Percentiles rank a stretch among this genome's conserved stretches.
phyloP scores from a whole-genome alignment of 2,888 invertebrate genomes.

The Nemoura dubitans region DNA sequence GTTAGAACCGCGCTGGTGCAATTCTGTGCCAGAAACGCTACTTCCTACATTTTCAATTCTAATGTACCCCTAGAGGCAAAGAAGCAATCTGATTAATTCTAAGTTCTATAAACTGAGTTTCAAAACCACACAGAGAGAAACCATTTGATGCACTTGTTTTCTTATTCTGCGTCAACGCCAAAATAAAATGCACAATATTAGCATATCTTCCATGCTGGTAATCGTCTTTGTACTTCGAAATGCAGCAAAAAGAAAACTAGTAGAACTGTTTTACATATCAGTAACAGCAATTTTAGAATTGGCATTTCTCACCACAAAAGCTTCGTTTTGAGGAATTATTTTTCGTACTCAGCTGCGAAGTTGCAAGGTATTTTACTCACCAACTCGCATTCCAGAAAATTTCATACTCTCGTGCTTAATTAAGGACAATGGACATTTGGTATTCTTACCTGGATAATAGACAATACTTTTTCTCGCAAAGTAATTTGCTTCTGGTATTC shows the following conservation, averaged over 20 bases:
- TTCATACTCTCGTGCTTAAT: no score
- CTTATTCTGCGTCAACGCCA: not conserved
- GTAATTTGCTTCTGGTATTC: slow-evolving; percentile 56
- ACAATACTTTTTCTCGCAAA: slow-evolving; percentile 54
- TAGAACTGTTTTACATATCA: not conserved
- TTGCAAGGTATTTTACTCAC: no score
- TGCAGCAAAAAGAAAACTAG: not conserved
- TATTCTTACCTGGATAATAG: slow-evolving; percentile 56
- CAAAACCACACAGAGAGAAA: slow-evolving; percentile 15
- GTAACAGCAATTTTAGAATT: not conserved
- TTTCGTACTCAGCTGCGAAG: no score
- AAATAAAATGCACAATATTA: slow-evolving; percentile 7
- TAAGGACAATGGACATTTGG: no score
- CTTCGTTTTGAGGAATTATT: no score
- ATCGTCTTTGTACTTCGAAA: not conserved
- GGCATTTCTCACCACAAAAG: not conserved
- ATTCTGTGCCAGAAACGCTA: not conserved
- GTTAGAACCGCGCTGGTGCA: not conserved
- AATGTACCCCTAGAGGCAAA: slow-evolving; percentile 29
- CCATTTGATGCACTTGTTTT: slow-evolving; percentile 7
- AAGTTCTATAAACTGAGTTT: slow-evolving; percentile 27
- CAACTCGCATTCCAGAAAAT: no score
- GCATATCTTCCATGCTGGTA: not conserved
- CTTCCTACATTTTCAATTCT: slow-evolving; percentile 30
- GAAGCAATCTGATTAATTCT: slow-evolving; percentile 37